These are phyloP conservation scores for Pterobdella sp. DNA, from an alignment of 2,888 invertebrate species.

Conservation along the genomic window DNA sequence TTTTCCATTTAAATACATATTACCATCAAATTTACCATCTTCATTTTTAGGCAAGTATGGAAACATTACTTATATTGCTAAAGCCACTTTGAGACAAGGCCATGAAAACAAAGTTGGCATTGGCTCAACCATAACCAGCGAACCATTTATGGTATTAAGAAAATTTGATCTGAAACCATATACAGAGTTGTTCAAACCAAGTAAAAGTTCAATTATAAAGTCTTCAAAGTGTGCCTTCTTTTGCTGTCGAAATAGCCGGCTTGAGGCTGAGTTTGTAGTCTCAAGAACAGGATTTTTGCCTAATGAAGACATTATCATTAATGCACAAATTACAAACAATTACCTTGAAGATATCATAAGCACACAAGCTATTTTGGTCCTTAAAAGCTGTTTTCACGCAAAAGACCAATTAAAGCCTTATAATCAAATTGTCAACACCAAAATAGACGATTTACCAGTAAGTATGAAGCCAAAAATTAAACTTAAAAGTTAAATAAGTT, in stretches of 20 bases:
- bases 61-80: conserved; percentile 49
- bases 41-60: conserved; percentile 51
- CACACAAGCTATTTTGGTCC: conserved; percentile 42
- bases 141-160: conserved; percentile 47
- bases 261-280: conserved; percentile 38
- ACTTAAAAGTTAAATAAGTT: no score
- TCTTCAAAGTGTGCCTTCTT: conserved; percentile 40
- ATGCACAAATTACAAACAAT: conserved; percentile 46
- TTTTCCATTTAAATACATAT: conserved; percentile 46
- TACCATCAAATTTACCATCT: conserved; percentile 47
- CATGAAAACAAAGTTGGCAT: conserved; percentile 41
- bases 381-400: conserved; percentile 47
- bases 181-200: conserved; percentile 32
- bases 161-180: conserved; percentile 35
- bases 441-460: conserved; percentile 42
- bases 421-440: conserved; percentile 46
- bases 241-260: conserved; percentile 45
- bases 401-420: conserved; percentile 40
- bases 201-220: conserved; percentile 37
- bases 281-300: conserved; percentile 45
- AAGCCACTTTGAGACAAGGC: conserved; percentile 44
- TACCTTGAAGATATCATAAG: conserved; percentile 40
- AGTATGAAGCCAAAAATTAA: no score
- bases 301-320: conserved; percentile 47
- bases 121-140: conserved; percentile 47